A percentile compares a stretch with the other conserved stretches of the same genome.
These are phyloP conservation scores for Erpetoichthys calabaricus DNA, from an alignment of 2,797 vertebrate species.

Conservation along the genomic window DNA sequence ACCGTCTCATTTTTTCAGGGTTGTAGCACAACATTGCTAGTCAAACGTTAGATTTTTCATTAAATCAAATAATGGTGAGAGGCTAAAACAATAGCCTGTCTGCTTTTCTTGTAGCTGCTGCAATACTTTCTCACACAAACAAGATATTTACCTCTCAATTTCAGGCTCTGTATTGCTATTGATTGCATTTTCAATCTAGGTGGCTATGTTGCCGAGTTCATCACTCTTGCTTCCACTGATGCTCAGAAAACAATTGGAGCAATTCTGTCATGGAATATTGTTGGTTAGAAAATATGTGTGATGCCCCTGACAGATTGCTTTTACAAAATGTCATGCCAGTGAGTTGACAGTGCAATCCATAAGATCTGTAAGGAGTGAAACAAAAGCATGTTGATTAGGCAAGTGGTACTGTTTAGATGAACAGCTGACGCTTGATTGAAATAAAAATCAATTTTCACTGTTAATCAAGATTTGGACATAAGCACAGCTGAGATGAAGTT, in stretches of 20 bases:
- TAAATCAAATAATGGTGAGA: too few relatives aligned
- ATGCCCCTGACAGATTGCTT: conserved; percentile 11
- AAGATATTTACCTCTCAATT: conserved; percentile 16
- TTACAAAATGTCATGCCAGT: conserved; percentile 10
- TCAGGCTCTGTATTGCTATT: conserved; percentile 12
- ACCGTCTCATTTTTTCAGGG: too few relatives aligned
- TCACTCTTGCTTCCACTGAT: background rate
- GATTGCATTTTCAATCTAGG: conserved; percentile 11
- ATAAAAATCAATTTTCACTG: too few relatives aligned
- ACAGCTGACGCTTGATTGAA: too few relatives aligned
- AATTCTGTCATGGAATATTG: conserved; percentile 8
- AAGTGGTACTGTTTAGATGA: background rate
- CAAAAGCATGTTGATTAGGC: conserved; percentile 5
- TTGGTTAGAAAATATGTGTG: conserved; percentile 2
- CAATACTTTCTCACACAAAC: conserved; percentile 5
- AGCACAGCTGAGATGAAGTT: too few relatives aligned
- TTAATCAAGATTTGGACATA: too few relatives aligned
- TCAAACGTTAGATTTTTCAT: too few relatives aligned
- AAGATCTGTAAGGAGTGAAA: background rate
- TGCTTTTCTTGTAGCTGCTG: conserved; percentile 4
- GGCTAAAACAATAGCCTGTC: conserved; percentile 9
- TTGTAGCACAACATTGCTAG: too few relatives aligned
- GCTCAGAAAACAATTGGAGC: conserved; percentile 11
- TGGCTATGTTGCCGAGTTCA: conserved; percentile 4
- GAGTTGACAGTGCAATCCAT: background rate